phyloP scores from a whole-genome alignment of 2,797 vertebrate genomes.

The Etheostoma perlongum region DNA sequence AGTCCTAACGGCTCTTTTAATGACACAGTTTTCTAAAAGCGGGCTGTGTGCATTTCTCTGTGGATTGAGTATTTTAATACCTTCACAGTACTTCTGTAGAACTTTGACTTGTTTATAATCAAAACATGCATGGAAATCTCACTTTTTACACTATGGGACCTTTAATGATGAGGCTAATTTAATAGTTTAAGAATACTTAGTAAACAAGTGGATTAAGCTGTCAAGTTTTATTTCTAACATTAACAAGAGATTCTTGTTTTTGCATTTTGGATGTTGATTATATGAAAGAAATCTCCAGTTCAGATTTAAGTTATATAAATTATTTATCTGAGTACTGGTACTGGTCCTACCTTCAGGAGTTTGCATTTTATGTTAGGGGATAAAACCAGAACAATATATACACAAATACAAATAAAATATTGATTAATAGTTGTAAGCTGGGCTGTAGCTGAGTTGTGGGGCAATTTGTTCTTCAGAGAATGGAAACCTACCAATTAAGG shows the following conservation, averaged over 20 bases:
- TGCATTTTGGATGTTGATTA: not conserved
- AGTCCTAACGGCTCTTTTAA: no score
- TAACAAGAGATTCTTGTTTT: not conserved
- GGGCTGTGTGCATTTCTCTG: no score
- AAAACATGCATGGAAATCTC: no score
- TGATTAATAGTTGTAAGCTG: not conserved
- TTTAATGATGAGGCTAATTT: not conserved
- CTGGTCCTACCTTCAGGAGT: not conserved
- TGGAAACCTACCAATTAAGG: not conserved
- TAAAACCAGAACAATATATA: not conserved
- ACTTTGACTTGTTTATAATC: no score
- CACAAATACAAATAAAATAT: not conserved
- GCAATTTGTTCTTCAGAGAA: not conserved
- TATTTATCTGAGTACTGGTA: no score
- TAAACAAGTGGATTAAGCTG: not conserved
- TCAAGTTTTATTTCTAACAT: not conserved
- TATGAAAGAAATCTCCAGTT: not conserved
- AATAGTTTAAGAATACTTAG: not conserved
- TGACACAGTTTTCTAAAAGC: no score
- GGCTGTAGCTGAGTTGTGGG: not conserved
- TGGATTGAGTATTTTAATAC: no score
- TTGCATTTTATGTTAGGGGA: not conserved
- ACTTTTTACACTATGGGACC: no score
- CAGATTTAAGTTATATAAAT: not conserved
- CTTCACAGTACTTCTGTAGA: no score